Evolutionary conservation across 2,113 vertebrate genomes (phyloP), one percentile per base, ranked within the genome.

Genomic region (Loxodonta africana): DNA sequence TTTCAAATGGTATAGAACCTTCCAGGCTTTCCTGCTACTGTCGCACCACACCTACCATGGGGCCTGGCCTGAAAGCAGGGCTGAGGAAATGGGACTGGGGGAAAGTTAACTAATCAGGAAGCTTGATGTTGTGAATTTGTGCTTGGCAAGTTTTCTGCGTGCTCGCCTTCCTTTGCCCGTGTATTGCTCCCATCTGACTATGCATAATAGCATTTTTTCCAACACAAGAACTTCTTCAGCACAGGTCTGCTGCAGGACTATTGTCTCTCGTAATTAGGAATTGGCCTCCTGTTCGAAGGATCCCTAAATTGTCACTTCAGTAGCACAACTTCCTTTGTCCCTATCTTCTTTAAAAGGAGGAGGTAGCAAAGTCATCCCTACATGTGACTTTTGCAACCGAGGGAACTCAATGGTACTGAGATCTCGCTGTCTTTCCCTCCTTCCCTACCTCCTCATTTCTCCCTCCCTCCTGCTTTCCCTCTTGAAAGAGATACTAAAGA

Each of bases 1-100:
- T 97, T 95, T 91, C 33, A 71, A 86, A 12, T n/a, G 21, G 33
- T 26, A 25, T 71, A 62, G n/a, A 48, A 37, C 57, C 69, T 89
- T 65, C 53, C 11, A 20, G 15, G 17, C 51, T 91, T 94, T 69
- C 62, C 53, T 88, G 26, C 41, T 48, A 17, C 25, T 23, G 37
- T 83, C n/a, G 30, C 81, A 0, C 44, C 25, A 53, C 37, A 41
- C 15, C 73, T 67, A 7, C 73, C 15, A 2, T 0, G 7, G 63
- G 51, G 15, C 46, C 78, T 69, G 76, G 90, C 63, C 69, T 11
- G 57, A 76, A 73, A 53, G 65, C 69, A 57, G 71, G 44, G 41
- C 18, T 9, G 26, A 37, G 91, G 57, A 69, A 46, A 26, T 30
- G 4, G 14, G 78, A 57, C 2, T 76, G 2, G 28, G 44, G 60